Evolutionary conservation across 2,797 vertebrate species (phyloP).

Genomic region (Periophthalmus magnuspinnatus): DNA sequence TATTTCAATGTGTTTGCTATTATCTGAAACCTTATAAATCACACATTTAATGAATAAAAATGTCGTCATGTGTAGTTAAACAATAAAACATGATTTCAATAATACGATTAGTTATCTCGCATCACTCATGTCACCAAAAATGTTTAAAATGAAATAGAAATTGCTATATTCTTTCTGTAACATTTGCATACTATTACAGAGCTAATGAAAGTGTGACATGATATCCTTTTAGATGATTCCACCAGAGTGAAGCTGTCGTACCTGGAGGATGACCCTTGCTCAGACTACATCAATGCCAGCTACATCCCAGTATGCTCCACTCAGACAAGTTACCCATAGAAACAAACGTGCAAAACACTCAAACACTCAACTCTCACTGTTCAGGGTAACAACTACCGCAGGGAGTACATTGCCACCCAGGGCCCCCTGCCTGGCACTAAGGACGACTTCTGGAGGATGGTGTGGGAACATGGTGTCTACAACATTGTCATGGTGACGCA

Average conservation of each 20-base stretch:
- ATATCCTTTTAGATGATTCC: constrained; percentile 80
- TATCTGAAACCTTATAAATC: background rate
- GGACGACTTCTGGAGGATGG: constrained; percentile 97
- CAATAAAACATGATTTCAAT: constrained; percentile 2
- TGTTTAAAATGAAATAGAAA: background rate
- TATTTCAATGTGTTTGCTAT: background rate
- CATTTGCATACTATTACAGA: background rate
- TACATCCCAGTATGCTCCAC: constrained; percentile 86
- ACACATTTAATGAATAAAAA: constrained; percentile 7
- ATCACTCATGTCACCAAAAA: background rate
- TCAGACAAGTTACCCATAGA: background rate
- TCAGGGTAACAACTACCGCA: constrained; percentile 88
- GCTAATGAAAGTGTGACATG: background rate
- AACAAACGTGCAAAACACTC: constrained; percentile 6
- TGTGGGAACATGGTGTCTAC: constrained; percentile 92
- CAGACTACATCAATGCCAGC: constrained; percentile 96
- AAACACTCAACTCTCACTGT: constrained; percentile 4
- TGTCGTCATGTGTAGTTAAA: constrained; percentile 4
- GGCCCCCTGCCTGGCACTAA: constrained; percentile 94
- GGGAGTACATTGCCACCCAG: constrained; percentile 93
- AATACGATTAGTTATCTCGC: background rate
- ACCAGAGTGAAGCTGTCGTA: constrained; percentile 92
- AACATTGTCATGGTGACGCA: constrained; percentile 96
- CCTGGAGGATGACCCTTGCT: constrained; percentile 91
- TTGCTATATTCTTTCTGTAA: background rate